These are phyloP conservation scores for Ganaspis brasiliensis DNA, from an alignment of 2,888 invertebrate genomes.

Conservation along the genomic window DNA sequence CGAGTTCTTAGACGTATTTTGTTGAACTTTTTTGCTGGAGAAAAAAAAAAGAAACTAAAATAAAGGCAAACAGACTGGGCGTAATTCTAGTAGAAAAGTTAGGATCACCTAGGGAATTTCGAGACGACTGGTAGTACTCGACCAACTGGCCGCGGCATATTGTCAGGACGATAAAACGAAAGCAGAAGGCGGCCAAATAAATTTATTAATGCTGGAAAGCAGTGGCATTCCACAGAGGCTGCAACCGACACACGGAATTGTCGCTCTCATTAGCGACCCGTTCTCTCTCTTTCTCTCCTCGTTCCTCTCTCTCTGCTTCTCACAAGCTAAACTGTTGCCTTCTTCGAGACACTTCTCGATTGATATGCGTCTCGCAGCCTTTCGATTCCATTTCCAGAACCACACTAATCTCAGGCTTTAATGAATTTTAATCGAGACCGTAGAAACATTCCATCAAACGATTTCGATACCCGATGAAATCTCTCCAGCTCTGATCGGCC, in stretches of 20 bases:
- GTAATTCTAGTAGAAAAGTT: constrained; percentile 51
- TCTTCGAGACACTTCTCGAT: constrained; percentile 67
- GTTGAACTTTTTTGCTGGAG: neutral
- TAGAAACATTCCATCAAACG: constrained; percentile 55
- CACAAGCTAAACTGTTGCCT: constrained; percentile 51
- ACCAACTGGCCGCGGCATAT: constrained; percentile 70
- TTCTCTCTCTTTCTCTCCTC: constrained; percentile 59
- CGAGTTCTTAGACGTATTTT: neutral
- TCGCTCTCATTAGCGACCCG: constrained; percentile 77
- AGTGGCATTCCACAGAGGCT: constrained; percentile 74
- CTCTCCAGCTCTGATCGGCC: constrained; percentile 12
- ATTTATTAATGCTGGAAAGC: constrained; percentile 76
- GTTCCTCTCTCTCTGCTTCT: constrained; percentile 41
- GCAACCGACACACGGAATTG: constrained; percentile 76
- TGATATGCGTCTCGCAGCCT: constrained; percentile 76
- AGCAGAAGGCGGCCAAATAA: constrained; percentile 74
- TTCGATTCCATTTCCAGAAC: constrained; percentile 75
- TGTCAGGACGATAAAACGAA: constrained; percentile 75
- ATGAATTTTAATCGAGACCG: constrained; percentile 75
- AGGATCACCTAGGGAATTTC: constrained; percentile 56
- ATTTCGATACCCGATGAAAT: constrained; percentile 48
- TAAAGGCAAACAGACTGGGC: neutral
- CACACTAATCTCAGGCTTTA: constrained; percentile 72
- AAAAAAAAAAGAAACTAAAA: neutral
- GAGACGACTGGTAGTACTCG: constrained; percentile 51